phyloP scores from a whole-genome alignment of 2,113 vertebrate species.

The Oenanthe melanoleuca region DNA sequence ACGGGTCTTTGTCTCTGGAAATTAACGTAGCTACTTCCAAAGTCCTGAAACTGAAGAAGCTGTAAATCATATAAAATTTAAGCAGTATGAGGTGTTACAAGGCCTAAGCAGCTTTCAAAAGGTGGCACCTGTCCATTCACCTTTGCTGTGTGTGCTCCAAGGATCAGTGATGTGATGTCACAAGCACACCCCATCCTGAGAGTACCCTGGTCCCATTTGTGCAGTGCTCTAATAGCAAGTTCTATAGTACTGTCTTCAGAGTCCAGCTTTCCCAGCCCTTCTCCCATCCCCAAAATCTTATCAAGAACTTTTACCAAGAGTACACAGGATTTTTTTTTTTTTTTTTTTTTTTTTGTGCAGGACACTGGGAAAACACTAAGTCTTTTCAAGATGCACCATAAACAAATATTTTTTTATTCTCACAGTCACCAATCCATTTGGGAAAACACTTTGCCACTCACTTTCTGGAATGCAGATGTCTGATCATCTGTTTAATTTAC shows the following conservation, averaged over 20 bases:
- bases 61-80: background rate
- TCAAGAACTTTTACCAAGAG: background rate
- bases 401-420: background rate
- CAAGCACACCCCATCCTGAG: background rate
- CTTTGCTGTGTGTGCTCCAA: background rate
- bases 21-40: background rate
- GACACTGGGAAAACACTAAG: background rate
- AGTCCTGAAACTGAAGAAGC: background rate
- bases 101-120: background rate
- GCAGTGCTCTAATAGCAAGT: background rate
- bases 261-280: background rate
- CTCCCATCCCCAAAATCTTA: background rate
- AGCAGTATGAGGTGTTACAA: background rate
- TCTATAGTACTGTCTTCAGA: background rate
- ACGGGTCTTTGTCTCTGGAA: background rate
- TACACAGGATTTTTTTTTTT: background rate
- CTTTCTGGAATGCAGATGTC: background rate
- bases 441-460: background rate
- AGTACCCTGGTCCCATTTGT: background rate
- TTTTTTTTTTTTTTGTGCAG: background rate
- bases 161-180: rapidly evolving
- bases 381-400: background rate
- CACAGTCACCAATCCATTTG: background rate
- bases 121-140: background rate
- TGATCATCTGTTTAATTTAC: constrained; percentile 46